These are phyloP conservation scores for Melanostoma scalare DNA, from an alignment of 2,888 invertebrate genomes.

Conservation along the genomic window DNA sequence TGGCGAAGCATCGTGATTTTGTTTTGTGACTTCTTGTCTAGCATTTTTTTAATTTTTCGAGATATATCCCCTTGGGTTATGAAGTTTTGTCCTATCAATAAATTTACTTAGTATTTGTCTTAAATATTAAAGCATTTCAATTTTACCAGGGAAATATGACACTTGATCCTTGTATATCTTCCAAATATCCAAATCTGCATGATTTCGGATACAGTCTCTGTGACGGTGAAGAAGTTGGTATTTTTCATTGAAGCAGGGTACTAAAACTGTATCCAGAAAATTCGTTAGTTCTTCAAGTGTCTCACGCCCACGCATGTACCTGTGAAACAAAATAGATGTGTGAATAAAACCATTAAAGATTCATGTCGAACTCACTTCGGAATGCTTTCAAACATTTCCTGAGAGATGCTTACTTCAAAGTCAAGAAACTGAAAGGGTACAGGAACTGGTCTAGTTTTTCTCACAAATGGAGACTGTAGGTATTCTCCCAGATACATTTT, in stretches of 20 bases:
- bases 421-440: slow-evolving; percentile 76
- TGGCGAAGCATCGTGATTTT: slow-evolving; percentile 77
- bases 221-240: slow-evolving; percentile 76
- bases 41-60: slow-evolving; percentile 75
- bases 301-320: slow-evolving; percentile 77
- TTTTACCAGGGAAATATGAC: slow-evolving; percentile 75
- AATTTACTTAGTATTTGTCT: slow-evolving; percentile 26
- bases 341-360: neutral
- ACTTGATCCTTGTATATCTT: slow-evolving; percentile 76
- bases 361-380: slow-evolving; percentile 75
- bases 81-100: slow-evolving; percentile 75
- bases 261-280: slow-evolving; percentile 75
- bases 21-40: slow-evolving; percentile 77
- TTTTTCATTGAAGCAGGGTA: slow-evolving; percentile 77
- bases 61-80: slow-evolving; percentile 77
- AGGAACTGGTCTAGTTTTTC: slow-evolving; percentile 69
- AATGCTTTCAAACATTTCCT: slow-evolving; percentile 75
- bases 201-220: slow-evolving; percentile 74
- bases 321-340: slow-evolving; percentile 30
- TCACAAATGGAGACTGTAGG: slow-evolving; percentile 75
- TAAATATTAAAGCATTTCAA: neutral
- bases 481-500: slow-evolving; percentile 76
- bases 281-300: slow-evolving; percentile 75
- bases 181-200: slow-evolving; percentile 76
- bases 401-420: slow-evolving; percentile 75